Percentiles rank a stretch among this genome's conserved stretches.
Conservation (phyloP, 2,797 vertebrate genomes). For the Syngnathus acus region DNA sequence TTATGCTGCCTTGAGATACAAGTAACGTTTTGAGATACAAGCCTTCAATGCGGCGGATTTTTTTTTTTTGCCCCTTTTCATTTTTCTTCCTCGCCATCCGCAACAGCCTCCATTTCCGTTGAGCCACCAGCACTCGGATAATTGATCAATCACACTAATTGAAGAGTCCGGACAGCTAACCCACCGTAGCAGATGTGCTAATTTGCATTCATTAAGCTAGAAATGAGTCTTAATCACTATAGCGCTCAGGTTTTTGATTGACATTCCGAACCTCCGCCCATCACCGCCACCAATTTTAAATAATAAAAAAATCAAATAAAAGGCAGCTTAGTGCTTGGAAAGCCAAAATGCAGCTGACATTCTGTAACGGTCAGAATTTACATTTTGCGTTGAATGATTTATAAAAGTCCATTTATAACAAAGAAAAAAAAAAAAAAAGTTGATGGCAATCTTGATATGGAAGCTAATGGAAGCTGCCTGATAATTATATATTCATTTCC, state of each 20-base stretch:
- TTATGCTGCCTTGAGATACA: background rate
- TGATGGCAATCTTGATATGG: conserved; percentile 36
- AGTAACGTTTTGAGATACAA: conserved; percentile 5
- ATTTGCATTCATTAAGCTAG: conserved; percentile 80
- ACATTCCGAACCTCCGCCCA: conserved; percentile 68
- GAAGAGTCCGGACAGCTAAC: conserved; percentile 76
- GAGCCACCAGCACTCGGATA: conserved; percentile 67
- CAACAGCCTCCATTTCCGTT: conserved; percentile 5
- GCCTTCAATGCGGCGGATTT: background rate
- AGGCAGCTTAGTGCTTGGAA: conserved; percentile 32
- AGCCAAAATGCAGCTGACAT: conserved; percentile 51
- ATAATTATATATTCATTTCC: conserved; percentile 43
- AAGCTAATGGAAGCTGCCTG: conserved; percentile 39
- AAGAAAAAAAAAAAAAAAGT: conserved; percentile 7
- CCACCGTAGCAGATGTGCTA: conserved; percentile 78
- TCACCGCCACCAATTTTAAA: background rate
- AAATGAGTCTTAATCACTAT: conserved; percentile 73
- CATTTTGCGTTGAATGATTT: conserved; percentile 56
- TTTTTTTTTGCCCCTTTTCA: background rate
- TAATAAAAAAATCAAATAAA: conserved; percentile 15
- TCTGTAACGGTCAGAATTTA: conserved; percentile 66
- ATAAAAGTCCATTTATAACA: conserved; percentile 28
- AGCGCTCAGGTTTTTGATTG: conserved; percentile 62
- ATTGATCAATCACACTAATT: conserved; percentile 83
- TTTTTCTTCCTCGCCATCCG: background rate